phyloP scores from a whole-genome alignment of 2,113 vertebrate genomes.

The Pleuronectes platessa region DNA sequence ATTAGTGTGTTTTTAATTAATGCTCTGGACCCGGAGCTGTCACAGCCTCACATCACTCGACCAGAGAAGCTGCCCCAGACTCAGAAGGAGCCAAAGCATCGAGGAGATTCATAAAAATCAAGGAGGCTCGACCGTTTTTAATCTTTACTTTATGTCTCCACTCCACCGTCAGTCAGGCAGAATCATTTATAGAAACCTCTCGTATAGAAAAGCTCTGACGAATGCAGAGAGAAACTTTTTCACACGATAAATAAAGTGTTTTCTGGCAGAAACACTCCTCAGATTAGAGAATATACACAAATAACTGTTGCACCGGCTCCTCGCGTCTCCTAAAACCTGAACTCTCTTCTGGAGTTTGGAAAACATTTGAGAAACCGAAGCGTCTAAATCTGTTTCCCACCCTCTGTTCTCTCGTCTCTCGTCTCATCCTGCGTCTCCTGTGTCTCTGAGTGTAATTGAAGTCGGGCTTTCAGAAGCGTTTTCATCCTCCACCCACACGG shows the following conservation, averaged over 20 bases:
- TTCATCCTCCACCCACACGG: conserved; percentile 31
- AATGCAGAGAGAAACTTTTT: too few species aligned
- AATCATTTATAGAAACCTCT: neutral
- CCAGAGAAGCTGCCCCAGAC: too few species aligned
- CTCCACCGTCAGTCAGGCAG: neutral
- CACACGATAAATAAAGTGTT: neutral
- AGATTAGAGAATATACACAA: conserved; percentile 3
- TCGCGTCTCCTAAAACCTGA: conserved; percentile 4
- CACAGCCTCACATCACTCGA: too few species aligned
- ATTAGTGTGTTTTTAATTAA: too few species aligned
- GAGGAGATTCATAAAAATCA: too few species aligned
- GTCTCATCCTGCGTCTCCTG: neutral
- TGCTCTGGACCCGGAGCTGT: too few species aligned
- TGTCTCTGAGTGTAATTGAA: conserved; percentile 20
- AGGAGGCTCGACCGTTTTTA: too few species aligned
- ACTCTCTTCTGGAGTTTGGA: neutral
- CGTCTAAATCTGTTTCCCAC: neutral
- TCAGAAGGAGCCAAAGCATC: too few species aligned
- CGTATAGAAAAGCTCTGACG: too few species aligned
- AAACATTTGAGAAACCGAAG: conserved; percentile 4
- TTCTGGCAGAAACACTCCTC: neutral
- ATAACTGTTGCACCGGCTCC: neutral
- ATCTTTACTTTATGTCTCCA: neutral
- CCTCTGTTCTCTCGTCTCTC: neutral
- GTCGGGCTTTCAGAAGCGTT: conserved; percentile 16